Base-by-base conservation (phyloP, 2,113 vertebrate genomes). In the Dipodomys spectabilis region DNA sequence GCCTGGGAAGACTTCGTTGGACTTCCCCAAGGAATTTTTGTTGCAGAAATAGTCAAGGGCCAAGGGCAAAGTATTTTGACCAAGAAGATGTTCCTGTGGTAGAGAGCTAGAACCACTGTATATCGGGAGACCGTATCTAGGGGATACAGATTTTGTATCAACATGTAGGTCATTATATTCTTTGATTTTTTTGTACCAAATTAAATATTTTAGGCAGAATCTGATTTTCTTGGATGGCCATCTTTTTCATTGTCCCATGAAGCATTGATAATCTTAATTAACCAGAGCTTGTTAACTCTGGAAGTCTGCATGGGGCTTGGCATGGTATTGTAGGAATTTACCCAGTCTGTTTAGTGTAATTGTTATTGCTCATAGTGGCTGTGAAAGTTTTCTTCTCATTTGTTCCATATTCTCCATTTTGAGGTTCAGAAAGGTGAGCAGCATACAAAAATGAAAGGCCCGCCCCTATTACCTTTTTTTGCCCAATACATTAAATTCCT, bases 161-260 rank as follows among this genome's bases (percentile, higher is more conserved):
- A 64, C 62, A 23, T 64, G 62, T 6, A 64, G 62, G 62, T 64
- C 62, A 64, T 95, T 93, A 49, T 74, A 0, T 90, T 86, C 81
- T 91, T 90, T 64, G 72, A 13, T 65, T 90, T 10, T 64, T 82
- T 88, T 89, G 25, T 83, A 77, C 13, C 65, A 65, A 88, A 79
- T 87, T 79, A 72, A 82, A 67, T 71, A 79, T 71, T 87, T 78
- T 68, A 68, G 30, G 65, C 30, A 74, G 77, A 74, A 77, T 83
- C 39, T 93, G 60, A 75, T 92, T 94, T 96, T 86, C 74, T 82
- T 91, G 73, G 60, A 83, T 86, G 25, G 15, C 80, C 7, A 2
- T 88, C 7, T 12, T 49, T 74, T 49, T 74, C 67, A 60, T 15
- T 45, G 39, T 15, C 72, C 85, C 2, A 1, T 6, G 7, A 27